phyloP scores from a whole-genome alignment of 2,113 vertebrate species.

The Fulica atra region DNA sequence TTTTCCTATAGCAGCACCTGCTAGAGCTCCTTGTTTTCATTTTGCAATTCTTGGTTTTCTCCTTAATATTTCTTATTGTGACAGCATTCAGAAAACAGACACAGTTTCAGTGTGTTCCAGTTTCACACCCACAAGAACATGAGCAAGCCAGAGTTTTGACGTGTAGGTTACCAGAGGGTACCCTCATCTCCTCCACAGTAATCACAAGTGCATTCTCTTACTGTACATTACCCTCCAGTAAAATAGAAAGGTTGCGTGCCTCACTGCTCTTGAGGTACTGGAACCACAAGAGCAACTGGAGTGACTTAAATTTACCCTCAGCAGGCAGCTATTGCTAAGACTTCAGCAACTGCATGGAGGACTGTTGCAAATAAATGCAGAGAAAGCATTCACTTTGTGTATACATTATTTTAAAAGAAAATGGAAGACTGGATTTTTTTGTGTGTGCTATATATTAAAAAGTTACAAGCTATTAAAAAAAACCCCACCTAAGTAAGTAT shows the following conservation, averaged over 20 bases:
- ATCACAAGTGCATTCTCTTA: background rate
- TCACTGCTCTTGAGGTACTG: background rate
- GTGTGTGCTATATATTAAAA: background rate
- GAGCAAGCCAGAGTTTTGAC: background rate
- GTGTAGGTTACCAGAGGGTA: background rate
- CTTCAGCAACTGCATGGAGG: background rate
- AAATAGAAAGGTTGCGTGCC: rapidly evolving
- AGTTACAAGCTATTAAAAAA: background rate
- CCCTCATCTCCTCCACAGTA: background rate
- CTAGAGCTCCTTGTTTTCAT: background rate
- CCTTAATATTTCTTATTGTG: background rate
- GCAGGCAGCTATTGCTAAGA: background rate
- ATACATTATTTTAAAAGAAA: background rate
- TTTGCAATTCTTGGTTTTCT: background rate
- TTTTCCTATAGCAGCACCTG: background rate
- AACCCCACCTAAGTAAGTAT: background rate
- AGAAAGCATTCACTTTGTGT: background rate
- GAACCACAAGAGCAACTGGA: too few relatives aligned
- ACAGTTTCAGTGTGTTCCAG: background rate
- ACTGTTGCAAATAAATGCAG: background rate
- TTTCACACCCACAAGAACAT: background rate
- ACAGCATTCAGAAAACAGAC: background rate
- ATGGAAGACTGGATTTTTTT: background rate
- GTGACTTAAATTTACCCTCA: background rate
- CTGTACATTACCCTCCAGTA: background rate